Evolutionary conservation across 2,113 vertebrate genomes (phyloP), one percentile per base, ranked within the genome.

Genomic region (Eclectus roratus): DNA sequence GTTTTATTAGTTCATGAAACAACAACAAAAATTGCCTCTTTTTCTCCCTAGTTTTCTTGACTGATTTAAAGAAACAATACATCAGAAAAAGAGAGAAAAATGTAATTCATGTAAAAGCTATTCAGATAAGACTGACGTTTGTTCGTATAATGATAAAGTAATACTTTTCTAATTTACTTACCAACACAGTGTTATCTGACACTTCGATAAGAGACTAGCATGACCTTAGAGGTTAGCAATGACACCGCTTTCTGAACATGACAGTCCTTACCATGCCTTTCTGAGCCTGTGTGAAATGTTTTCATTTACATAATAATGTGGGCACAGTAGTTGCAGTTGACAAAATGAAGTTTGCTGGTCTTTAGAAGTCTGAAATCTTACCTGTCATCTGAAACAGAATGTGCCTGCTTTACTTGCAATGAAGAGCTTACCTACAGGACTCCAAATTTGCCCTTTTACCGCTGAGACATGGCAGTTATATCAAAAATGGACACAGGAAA

Each of bases 201-300:
- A 97, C 97, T 97, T 98, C 35, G 94, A 97, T 98, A 98, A 98
- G 95, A 97, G 96, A 93, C 82, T 91, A 96, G 95, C 86, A 81
- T 96, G 97, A 98, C 94, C 95, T 86, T 92, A 66, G 94, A 97
- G 97, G 97, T 98, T 98, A 98, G 97, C 97, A 91, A 85, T 66
- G 90, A 52, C 74, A 91, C 89, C 73, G 37, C 80, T 94, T 95
- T 95, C 87, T 88, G 58, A 85, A 91, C 79, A 35, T 93, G 95
- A 87, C 77, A 84, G 69, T 31, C 29, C 64, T 81, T 87, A 92
- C 94, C 68, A 70, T 49, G 80, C 66, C 63, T 94, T 95, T 85
- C 58, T 84, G 82, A 96, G 65, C 43, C 20, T 33, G 85, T 92
- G 70, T 96, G 80, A 91, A 90, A 83, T 77, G n/a, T 92, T 89